Evolutionary conservation across 2,113 vertebrate genomes (phyloP), one percentile per base, ranked within the genome.

Genomic region (Pavo muticus): DNA sequence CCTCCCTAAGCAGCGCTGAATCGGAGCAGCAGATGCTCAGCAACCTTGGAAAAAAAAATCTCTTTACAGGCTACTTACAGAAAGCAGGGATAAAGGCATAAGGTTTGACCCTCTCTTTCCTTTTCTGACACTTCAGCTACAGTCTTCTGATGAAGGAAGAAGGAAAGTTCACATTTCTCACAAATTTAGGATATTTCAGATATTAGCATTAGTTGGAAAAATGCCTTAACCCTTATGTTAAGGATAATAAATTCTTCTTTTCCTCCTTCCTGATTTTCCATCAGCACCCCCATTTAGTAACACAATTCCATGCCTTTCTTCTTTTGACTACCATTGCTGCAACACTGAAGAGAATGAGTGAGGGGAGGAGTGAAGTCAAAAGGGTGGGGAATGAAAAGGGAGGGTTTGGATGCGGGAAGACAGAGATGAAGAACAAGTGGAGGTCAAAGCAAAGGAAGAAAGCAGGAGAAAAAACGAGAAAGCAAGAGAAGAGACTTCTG

Each of bases 231-330:
- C 68, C 86, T 94, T 95, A 76, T 52, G 93, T 96, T 95, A 96
- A 71, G 39, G 94, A 95, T 96, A 97, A 97, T 97, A 97, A 97
- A 96, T 95, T 95, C 94, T 85, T 90, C 93, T 72, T 96, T 96
- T 95, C 90, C 88, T 96, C 94, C 93, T 95, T 90, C 90, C 80
- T 96, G 95, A 97, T 97, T 96, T 95, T 84, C 94, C 90, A 95
- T 92, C 96, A 95, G 92, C 70, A 96, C 87, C 96, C 95, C 94
- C 96, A 95, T 96, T 91, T 90, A 92, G 94, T 80, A 95, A 97
- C 79, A 90, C 96, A 96, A 97, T 95, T 96, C 94, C 61, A 74
- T 72, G 86, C 73, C 91, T 97, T 97, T 97, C 95, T 97, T 96
- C 95, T 96, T 96, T 95, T 97, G 94, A 97, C 93, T 95, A 95